Percentiles rank a stretch among this genome's conserved stretches.
Evolutionary conservation across 30 jellyfish, hydroid and myxozoan genomes (phyloP).

Genomic region (Turritopsis rubra): DNA sequence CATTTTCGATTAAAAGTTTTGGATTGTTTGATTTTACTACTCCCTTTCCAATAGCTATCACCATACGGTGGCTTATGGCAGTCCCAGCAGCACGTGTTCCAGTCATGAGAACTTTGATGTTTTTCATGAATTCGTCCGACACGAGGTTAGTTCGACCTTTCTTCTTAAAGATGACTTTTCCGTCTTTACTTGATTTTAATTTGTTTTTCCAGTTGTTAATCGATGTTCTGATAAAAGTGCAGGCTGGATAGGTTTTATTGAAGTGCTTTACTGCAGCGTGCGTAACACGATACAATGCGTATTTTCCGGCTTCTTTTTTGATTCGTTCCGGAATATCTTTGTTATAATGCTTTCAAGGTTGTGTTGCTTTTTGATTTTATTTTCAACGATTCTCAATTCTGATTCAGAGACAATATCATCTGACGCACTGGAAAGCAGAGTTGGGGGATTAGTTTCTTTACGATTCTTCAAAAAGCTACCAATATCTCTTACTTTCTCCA

Average conservation of each 20-base stretch:
- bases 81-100: conserved; percentile 23
- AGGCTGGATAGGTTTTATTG: not conserved
- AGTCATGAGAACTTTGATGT: not conserved
- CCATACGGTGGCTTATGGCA: conserved; percentile 21
- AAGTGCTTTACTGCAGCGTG: not conserved
- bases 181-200: too few relatives aligned
- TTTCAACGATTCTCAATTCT: conserved; percentile 3
- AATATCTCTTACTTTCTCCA: conserved; percentile 7
- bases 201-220: not conserved
- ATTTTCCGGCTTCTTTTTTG: conserved; percentile 3
- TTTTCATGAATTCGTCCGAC: conserved; percentile 11
- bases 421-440: not conserved
- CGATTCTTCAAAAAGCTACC: conserved; percentile 5
- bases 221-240: not conserved
- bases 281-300: not conserved
- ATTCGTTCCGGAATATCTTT: conserved; percentile 1
- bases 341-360: not conserved
- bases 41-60: conserved; percentile 2
- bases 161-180: too few relatives aligned
- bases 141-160: conserved; percentile 8
- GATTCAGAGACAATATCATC: conserved; percentile 6
- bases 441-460: conserved; percentile 1
- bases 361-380: not conserved
- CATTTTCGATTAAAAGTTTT: too few relatives aligned
- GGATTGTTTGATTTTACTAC: not conserved